Conservation (phyloP, 2,888 invertebrate genomes). For the Lepidonotus clava region DNA sequence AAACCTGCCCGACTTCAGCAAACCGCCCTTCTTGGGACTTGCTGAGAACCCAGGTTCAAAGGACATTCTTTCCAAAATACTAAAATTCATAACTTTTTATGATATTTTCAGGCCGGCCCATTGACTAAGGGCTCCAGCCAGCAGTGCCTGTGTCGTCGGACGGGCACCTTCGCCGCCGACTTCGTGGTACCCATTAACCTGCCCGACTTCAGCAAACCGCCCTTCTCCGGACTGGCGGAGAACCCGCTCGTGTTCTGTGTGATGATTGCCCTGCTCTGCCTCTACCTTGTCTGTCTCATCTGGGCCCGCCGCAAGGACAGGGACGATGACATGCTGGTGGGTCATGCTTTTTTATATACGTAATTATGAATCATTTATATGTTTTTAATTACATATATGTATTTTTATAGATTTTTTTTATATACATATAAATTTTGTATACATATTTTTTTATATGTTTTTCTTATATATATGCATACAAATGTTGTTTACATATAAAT, state of each 20-base stretch:
- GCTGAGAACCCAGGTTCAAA: conserved; percentile 66
- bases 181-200: conserved; percentile 65
- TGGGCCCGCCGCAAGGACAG: conserved; percentile 64
- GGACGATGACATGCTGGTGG: conserved; percentile 63
- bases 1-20: conserved; percentile 64
- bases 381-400: no score
- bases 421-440: not conserved
- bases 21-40: conserved; percentile 68
- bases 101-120: conserved; percentile 65
- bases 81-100: no score
- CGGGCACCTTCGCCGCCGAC: conserved; percentile 61
- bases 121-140: conserved; percentile 64
- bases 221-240: conserved; percentile 66
- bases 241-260: conserved; percentile 66
- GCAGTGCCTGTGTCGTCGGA: conserved; percentile 65
- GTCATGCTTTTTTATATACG: no score
- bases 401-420: no score
- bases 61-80: no score
- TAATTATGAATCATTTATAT: no score
- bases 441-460: no score
- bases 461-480: no score
- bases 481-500: no score
- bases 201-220: conserved; percentile 65
- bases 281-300: conserved; percentile 63
- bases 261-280: conserved; percentile 62